phyloP scores from a whole-genome alignment of 2,797 vertebrate genomes.

The Sternotherus odoratus region DNA sequence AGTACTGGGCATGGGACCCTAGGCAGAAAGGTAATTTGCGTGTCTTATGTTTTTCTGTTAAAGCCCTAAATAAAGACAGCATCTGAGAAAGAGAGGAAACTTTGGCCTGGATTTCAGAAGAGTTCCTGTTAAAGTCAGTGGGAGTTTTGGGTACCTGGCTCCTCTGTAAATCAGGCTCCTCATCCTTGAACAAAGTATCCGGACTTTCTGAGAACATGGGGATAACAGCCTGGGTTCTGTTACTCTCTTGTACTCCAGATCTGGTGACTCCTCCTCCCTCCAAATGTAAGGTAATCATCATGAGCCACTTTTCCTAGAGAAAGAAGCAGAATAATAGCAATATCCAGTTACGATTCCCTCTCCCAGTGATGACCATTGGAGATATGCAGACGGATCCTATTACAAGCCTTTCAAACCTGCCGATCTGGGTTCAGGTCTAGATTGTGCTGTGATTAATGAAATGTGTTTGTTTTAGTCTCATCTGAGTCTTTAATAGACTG shows the following conservation, averaged over 20 bases:
- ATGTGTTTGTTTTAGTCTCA: constrained; percentile 67
- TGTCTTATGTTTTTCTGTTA: background rate
- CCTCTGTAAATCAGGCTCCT: constrained; percentile 9
- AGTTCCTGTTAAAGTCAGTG: background rate
- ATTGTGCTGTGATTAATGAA: constrained; percentile 70
- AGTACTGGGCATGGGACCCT: background rate
- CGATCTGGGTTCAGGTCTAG: constrained; percentile 41
- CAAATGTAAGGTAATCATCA: background rate
- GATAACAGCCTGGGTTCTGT: background rate
- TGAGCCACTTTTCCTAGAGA: background rate
- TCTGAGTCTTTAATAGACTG: constrained; percentile 67
- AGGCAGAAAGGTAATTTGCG: background rate
- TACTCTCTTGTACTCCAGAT: background rate
- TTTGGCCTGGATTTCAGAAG: constrained; percentile 17
- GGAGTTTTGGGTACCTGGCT: constrained; percentile 16
- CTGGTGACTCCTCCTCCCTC: background rate
- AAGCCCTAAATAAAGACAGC: constrained; percentile 4
- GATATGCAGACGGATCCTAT: background rate
- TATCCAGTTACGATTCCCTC: background rate
- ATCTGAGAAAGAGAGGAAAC: background rate
- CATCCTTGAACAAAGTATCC: background rate
- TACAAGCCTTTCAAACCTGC: constrained; percentile 1
- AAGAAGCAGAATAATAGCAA: background rate
- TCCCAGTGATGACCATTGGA: background rate
- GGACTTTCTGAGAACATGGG: background rate